These are phyloP conservation scores for Panopea generosa DNA, from an alignment of 2,888 invertebrate genomes.

Conservation along the genomic window DNA sequence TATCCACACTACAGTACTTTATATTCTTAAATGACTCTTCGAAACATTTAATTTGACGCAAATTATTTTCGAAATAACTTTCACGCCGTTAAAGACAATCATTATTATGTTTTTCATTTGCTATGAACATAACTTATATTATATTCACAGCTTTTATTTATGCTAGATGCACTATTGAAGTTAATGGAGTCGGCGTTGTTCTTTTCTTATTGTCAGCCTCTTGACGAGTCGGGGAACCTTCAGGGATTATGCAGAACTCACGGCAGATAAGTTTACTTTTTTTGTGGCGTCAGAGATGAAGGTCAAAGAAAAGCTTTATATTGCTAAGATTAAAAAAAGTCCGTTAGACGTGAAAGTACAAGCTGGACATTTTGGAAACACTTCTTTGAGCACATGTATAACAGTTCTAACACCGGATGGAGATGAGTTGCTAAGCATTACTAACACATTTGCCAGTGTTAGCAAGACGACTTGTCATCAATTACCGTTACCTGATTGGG, in stretches of 20 bases:
- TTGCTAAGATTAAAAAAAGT: constrained; percentile 54
- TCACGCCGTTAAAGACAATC: too few relatives aligned
- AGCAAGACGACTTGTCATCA: constrained; percentile 76
- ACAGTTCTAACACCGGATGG: constrained; percentile 49
- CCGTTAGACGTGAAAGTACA: constrained; percentile 64
- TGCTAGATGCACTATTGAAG: constrained; percentile 63
- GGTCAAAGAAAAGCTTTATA: constrained; percentile 60
- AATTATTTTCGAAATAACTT: too few relatives aligned
- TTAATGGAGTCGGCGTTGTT: constrained; percentile 62
- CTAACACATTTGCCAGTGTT: constrained; percentile 76
- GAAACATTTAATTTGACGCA: too few relatives aligned
- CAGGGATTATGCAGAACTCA: constrained; percentile 67
- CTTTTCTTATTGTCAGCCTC: constrained; percentile 62
- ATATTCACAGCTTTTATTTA: background rate
- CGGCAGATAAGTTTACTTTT: constrained; percentile 67
- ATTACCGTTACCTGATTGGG: constrained; percentile 77
- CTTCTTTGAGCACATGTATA: constrained; percentile 66
- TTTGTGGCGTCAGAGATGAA: constrained; percentile 64
- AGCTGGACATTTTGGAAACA: constrained; percentile 70
- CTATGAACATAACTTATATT: too few relatives aligned
- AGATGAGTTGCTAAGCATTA: constrained; percentile 57
- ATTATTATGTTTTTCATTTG: too few relatives aligned
- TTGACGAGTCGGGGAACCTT: constrained; percentile 67
- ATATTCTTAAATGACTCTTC: too few relatives aligned
- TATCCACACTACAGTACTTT: too few relatives aligned